Conservation (phyloP, 2,888 invertebrate species). For the Andricus curvator region DNA sequence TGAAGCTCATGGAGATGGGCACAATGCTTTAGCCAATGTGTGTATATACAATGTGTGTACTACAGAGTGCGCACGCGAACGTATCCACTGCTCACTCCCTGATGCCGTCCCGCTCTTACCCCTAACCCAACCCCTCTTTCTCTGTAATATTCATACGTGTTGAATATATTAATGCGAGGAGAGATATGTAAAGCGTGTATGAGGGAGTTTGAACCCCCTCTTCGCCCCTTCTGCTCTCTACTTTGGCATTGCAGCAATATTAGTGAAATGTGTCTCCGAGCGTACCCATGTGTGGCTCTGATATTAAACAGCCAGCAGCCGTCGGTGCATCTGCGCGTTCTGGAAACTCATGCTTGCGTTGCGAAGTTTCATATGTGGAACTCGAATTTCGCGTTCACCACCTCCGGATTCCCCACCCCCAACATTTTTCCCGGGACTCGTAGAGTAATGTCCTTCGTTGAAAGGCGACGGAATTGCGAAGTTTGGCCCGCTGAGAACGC, state of each 20-base stretch:
- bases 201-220: slow-evolving; percentile 47
- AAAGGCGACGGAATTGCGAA: slow-evolving; percentile 46
- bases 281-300: slow-evolving; percentile 74
- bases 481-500: slow-evolving; percentile 51
- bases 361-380: slow-evolving; percentile 52
- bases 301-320: slow-evolving; percentile 77
- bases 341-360: slow-evolving; percentile 50
- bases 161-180: slow-evolving; percentile 77
- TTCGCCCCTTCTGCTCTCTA: slow-evolving; percentile 1
- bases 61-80: slow-evolving; percentile 48
- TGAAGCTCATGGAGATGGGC: slow-evolving; percentile 75
- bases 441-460: slow-evolving; percentile 45
- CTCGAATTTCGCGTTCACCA: slow-evolving; percentile 49
- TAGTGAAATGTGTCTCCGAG: slow-evolving; percentile 76
- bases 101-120: slow-evolving; percentile 57
- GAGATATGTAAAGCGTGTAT: slow-evolving; percentile 71
- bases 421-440: slow-evolving; percentile 41
- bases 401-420: slow-evolving; percentile 15
- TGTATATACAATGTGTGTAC: slow-evolving; percentile 53
- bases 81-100: slow-evolving; percentile 51
- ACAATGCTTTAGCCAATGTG: slow-evolving; percentile 76
- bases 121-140: slow-evolving; percentile 58
- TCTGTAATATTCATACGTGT: slow-evolving; percentile 76
- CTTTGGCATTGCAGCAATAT: slow-evolving; percentile 65
- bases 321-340: slow-evolving; percentile 70